These are phyloP conservation scores for Molorchus minor DNA, from an alignment of 2,888 invertebrate genomes.

Conservation along the genomic window DNA sequence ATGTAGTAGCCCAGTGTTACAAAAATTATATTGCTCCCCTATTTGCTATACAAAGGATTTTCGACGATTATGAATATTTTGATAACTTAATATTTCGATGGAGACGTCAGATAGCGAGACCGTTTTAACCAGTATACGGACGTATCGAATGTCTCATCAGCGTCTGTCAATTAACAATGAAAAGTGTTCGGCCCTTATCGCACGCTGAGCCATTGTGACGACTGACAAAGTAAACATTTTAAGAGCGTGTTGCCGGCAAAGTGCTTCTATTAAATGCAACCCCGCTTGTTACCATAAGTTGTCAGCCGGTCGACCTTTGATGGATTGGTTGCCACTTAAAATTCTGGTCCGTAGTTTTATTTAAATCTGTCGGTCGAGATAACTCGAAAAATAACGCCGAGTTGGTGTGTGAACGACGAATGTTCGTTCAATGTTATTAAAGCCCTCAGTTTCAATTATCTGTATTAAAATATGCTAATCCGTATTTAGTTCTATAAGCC, in stretches of 20 bases:
- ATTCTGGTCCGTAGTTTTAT: not conserved
- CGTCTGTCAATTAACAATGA: slow-evolving; percentile 33
- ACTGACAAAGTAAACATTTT: slow-evolving; percentile 27
- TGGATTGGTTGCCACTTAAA: slow-evolving; percentile 21
- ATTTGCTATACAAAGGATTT: too few species aligned
- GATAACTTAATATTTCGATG: slow-evolving; percentile 11
- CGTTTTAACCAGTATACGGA: slow-evolving; percentile 6
- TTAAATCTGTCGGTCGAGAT: not conserved
- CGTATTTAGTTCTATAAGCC: too few species aligned
- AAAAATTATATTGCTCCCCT: too few species aligned
- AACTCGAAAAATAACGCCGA: slow-evolving; percentile 2
- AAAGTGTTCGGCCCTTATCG: slow-evolving; percentile 32
- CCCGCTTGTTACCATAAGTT: slow-evolving; percentile 20
- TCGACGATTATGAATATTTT: too few species aligned
- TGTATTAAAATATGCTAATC: too few species aligned
- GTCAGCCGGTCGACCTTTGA: slow-evolving; percentile 31
- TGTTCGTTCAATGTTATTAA: too few species aligned
- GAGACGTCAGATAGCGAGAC: slow-evolving; percentile 3
- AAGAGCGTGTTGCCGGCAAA: slow-evolving; percentile 18
- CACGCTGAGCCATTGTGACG: slow-evolving; percentile 30
- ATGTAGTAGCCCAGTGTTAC: too few species aligned
- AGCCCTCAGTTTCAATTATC: too few species aligned
- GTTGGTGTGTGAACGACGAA: slow-evolving; percentile 16
- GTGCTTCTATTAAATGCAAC: slow-evolving; percentile 19
- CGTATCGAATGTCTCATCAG: slow-evolving; percentile 27